Conservation (phyloP, 2,888 invertebrate species). For the Thereva nobilitata region DNA sequence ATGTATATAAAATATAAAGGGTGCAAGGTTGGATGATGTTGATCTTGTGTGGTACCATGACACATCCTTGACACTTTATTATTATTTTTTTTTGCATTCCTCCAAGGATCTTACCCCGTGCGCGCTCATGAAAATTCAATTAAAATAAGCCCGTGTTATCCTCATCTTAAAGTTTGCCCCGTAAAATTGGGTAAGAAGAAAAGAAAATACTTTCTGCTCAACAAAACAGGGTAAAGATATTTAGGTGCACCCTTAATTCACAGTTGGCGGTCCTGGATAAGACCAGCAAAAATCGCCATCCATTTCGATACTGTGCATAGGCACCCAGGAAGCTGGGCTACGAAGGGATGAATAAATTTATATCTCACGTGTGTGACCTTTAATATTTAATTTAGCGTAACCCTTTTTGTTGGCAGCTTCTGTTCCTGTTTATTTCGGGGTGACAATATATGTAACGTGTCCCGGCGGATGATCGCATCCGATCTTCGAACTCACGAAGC, state of each 20-base stretch:
- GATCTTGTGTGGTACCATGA: slow-evolving; percentile 29
- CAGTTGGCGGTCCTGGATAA: slow-evolving; percentile 19
- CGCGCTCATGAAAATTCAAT: slow-evolving; percentile 42
- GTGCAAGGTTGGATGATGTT: slow-evolving; percentile 12
- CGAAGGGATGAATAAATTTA: slow-evolving; percentile 40
- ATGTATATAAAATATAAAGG: neutral
- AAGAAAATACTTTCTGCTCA: slow-evolving; percentile 6
- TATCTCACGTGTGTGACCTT: slow-evolving; percentile 42
- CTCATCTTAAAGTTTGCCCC: slow-evolving; percentile 16
- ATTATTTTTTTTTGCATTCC: slow-evolving; percentile 2
- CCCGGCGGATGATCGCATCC: slow-evolving; percentile 16
- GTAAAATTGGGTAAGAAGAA: slow-evolving; percentile 16
- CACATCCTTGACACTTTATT: slow-evolving; percentile 37
- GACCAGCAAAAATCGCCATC: neutral
- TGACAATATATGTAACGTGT: neutral
- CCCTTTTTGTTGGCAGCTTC: slow-evolving; percentile 39
- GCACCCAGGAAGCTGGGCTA: too few species aligned
- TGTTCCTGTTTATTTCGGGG: slow-evolving; percentile 22
- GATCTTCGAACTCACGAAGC: neutral
- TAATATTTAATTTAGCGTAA: slow-evolving; percentile 43
- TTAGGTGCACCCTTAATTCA: slow-evolving; percentile 18
- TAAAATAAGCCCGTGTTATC: slow-evolving; percentile 37
- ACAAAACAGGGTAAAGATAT: slow-evolving; percentile 3
- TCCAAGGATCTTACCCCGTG: too few species aligned
- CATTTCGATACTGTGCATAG: neutral